These are phyloP conservation scores for Gadus macrocephalus DNA, from an alignment of 2,113 vertebrate genomes.

Conservation along the genomic window DNA sequence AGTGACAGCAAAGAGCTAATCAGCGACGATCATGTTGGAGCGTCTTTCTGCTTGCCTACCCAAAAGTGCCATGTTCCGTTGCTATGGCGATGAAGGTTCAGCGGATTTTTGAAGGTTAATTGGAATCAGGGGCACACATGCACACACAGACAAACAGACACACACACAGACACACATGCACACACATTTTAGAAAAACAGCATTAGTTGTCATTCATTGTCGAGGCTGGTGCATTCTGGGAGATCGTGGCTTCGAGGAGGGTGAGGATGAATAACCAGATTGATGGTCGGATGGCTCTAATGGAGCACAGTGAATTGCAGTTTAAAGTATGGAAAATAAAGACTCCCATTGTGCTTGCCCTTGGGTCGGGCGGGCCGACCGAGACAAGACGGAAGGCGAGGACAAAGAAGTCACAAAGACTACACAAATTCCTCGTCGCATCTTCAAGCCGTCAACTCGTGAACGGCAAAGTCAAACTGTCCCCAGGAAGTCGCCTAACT, in stretches of 20 bases:
- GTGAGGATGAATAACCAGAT: neutral
- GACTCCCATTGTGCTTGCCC: neutral
- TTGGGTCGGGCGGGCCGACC: neutral
- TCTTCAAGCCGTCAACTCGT: too few relatives aligned
- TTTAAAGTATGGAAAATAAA: too few relatives aligned
- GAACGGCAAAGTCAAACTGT: too few relatives aligned
- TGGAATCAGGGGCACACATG: neutral
- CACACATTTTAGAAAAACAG: too few relatives aligned
- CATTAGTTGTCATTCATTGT: neutral
- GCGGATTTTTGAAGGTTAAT: neutral
- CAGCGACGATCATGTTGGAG: conserved; percentile 28
- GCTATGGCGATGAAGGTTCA: neutral
- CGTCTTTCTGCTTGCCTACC: conserved; percentile 32
- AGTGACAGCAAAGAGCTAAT: conserved; percentile 28
- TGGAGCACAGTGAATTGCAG: neutral
- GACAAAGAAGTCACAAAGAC: neutral
- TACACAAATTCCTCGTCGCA: too few relatives aligned
- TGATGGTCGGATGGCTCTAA: neutral
- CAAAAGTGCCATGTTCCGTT: conserved; percentile 19
- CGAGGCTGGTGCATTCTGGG: neutral
- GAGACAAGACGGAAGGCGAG: neutral
- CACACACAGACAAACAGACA: too few relatives aligned
- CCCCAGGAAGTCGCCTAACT: too few relatives aligned
- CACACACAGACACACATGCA: too few relatives aligned
- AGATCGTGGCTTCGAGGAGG: neutral